These are phyloP conservation scores for Thera obeliscata DNA, from an alignment of 2,888 invertebrate species.

Conservation along the genomic window DNA sequence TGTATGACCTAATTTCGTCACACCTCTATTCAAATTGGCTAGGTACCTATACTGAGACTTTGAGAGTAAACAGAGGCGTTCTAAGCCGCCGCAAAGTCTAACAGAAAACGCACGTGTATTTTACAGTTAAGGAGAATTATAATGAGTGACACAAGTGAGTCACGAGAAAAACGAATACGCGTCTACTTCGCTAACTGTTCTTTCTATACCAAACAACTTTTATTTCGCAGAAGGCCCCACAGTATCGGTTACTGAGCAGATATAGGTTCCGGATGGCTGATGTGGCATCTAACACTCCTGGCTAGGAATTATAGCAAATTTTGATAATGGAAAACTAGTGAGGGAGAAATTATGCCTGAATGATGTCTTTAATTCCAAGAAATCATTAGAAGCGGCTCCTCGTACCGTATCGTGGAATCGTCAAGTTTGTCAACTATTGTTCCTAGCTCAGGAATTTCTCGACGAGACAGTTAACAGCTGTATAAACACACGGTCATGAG, in stretches of 20 bases:
- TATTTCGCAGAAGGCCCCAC: constrained; percentile 7
- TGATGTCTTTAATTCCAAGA: constrained; percentile 39
- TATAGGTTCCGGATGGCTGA: not conserved
- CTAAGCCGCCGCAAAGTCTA: constrained; percentile 49
- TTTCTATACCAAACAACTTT: constrained; percentile 1
- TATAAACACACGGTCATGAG: constrained; percentile 49
- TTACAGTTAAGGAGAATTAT: constrained; percentile 53
- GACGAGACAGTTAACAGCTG: constrained; percentile 63
- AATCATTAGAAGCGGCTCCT: constrained; percentile 30
- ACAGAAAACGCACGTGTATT: constrained; percentile 46
- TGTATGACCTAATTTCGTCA: constrained; percentile 26
- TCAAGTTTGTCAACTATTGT: constrained; percentile 61
- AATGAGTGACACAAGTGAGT: constrained; percentile 59
- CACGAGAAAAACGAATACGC: constrained; percentile 47
- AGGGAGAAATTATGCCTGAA: not conserved
- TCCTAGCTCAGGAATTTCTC: constrained; percentile 64
- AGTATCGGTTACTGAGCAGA: not conserved
- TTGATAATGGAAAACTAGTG: not conserved
- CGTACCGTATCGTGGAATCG: constrained; percentile 45
- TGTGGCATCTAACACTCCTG: not conserved
- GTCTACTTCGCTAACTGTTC: constrained; percentile 4
- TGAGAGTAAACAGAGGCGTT: constrained; percentile 43
- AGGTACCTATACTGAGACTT: constrained; percentile 30
- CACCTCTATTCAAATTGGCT: constrained; percentile 32
- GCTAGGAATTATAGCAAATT: not conserved